phyloP scores from a whole-genome alignment of 2,113 vertebrate genomes.

The Bubo scandiacus region DNA sequence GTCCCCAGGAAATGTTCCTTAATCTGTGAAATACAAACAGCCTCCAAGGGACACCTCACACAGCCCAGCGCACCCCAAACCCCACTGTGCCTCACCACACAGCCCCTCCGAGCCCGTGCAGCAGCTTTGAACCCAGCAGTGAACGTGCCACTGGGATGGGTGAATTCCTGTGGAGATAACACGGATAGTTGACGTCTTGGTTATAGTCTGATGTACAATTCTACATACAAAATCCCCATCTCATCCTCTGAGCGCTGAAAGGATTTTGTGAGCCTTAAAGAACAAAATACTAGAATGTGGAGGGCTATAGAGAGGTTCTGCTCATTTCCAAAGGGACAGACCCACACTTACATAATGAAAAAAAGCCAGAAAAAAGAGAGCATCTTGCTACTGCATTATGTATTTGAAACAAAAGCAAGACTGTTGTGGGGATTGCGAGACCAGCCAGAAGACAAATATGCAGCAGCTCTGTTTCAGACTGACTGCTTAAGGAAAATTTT shows the following conservation, averaged over 20 bases:
- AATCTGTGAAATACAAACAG: background rate
- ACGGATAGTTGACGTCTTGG: background rate
- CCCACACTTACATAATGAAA: background rate
- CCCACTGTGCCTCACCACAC: background rate
- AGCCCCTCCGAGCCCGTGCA: rapidly evolving
- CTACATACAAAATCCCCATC: background rate
- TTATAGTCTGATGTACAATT: background rate
- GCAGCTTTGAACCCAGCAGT: background rate
- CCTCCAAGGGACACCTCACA: background rate
- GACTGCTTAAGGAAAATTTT: background rate
- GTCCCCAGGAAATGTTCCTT: background rate
- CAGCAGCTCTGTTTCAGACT: background rate
- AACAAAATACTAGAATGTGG: background rate
- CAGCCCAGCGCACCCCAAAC: rapidly evolving
- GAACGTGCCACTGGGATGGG: background rate
- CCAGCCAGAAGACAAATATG: background rate
- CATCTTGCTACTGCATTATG: background rate
- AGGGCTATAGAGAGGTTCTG: background rate
- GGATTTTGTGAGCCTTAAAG: background rate
- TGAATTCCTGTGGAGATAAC: rapidly evolving
- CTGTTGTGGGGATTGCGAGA: background rate
- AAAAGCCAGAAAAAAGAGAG: background rate
- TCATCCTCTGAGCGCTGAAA: background rate
- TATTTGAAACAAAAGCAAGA: background rate
- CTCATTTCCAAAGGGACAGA: background rate